These are phyloP conservation scores for Pterobdella sp. DNA, from an alignment of 2,888 invertebrate species.

Conservation along the genomic window DNA sequence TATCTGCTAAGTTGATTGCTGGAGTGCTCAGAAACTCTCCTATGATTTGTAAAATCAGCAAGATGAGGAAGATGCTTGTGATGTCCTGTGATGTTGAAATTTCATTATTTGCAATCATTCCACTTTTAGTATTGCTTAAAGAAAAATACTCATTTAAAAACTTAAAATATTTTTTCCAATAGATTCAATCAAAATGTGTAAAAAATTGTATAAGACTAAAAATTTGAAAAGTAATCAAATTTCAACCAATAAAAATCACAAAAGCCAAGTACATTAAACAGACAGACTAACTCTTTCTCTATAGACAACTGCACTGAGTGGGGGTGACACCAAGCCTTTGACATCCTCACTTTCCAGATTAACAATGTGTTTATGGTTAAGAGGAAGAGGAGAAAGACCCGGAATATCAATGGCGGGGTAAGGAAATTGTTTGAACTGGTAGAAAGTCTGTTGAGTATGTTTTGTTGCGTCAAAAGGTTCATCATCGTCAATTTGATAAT, in stretches of 20 bases:
- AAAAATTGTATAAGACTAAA: no score
- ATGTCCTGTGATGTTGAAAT: conserved; percentile 62
- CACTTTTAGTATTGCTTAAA: no score
- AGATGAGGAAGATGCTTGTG: conserved; percentile 81
- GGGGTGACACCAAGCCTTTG: conserved; percentile 58
- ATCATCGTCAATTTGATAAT: conserved; percentile 16
- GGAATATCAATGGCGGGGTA: conserved; percentile 35
- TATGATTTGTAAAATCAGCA: conserved; percentile 81
- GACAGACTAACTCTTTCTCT: conserved; percentile 49
- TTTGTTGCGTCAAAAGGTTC: conserved; percentile 18
- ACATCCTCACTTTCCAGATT: conserved; percentile 40
- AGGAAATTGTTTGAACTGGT: conserved; percentile 33
- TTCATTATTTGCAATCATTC: background rate
- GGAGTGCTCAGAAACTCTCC: conserved; percentile 97
- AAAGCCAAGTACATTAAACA: background rate
- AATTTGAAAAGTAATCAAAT: no score
- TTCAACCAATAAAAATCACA: background rate
- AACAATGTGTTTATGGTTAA: conserved; percentile 41
- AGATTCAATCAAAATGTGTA: no score
- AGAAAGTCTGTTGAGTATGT: conserved; percentile 15
- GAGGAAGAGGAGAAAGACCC: conserved; percentile 39
- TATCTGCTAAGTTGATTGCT: conserved; percentile 76
- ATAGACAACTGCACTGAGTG: conserved; percentile 88
- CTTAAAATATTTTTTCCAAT: no score
- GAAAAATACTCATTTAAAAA: no score